phyloP scores from a whole-genome alignment of 2,888 invertebrate species.

The Neoascia interrupta region DNA sequence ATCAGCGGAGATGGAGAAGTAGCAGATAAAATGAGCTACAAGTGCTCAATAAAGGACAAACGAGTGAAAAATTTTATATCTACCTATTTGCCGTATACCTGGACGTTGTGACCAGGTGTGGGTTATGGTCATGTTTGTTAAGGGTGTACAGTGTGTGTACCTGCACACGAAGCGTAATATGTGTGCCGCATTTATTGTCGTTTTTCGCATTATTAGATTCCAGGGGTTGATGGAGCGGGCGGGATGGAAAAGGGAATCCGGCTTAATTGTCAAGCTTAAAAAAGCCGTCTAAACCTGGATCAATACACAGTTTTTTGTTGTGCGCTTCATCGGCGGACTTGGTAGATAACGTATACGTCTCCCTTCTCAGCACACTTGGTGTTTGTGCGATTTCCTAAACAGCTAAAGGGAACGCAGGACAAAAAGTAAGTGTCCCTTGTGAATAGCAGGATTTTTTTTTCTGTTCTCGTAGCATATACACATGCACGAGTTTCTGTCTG shows the following conservation, averaged over 20 bases:
- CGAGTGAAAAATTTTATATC: conserved; percentile 25
- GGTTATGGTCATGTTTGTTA: conserved; percentile 58
- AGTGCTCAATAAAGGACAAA: conserved; percentile 67
- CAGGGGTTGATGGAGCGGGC: no score
- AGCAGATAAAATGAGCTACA: conserved; percentile 67
- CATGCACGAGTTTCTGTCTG: conserved; percentile 17
- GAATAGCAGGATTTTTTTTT: conserved; percentile 24
- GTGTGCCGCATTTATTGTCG: conserved; percentile 58
- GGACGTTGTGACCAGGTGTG: conserved; percentile 40
- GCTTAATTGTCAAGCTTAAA: neutral
- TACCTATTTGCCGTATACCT: neutral
- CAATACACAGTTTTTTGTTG: conserved; percentile 40
- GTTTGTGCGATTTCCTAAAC: conserved; percentile 19
- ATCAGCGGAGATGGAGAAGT: conserved; percentile 56
- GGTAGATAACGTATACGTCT: neutral
- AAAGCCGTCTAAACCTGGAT: conserved; percentile 33
- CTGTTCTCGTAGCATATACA: neutral
- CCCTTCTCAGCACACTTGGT: no score
- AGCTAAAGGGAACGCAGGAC: conserved; percentile 28
- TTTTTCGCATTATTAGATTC: conserved; percentile 51
- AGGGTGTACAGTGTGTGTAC: conserved; percentile 45
- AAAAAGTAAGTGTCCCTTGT: conserved; percentile 42
- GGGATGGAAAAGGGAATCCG: no score
- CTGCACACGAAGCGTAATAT: conserved; percentile 9
- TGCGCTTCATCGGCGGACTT: conserved; percentile 2